Base-by-base conservation (phyloP, 2,113 vertebrate genomes). In the Vulpes lagopus region DNA sequence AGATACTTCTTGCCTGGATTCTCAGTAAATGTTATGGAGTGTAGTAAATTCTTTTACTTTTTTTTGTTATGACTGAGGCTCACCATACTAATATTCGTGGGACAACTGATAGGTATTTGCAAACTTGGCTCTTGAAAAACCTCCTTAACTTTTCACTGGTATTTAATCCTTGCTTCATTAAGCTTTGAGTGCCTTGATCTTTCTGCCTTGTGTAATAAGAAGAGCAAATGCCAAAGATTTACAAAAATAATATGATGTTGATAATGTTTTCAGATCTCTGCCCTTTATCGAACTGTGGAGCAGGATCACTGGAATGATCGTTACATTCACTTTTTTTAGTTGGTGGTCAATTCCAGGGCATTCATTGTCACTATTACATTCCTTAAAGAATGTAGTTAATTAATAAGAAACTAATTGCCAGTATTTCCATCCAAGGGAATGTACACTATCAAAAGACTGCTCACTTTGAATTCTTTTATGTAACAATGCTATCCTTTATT, bases 111-210 rank as follows among this genome's bases (percentile, higher is more conserved):
- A 88, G 51, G 30, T 93, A 96, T 85, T 96, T 73, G 53, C 35
- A 84, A 49, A 93, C 30, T 80, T 96, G 38, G 49, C 85, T 96
- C 96, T 96, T 69, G n/a, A 93, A 87, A 94, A 93, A 8, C 17
- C 27, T 64, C 10, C 15, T 92, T 91, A 87, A 83, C 79, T 97
- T 94, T 95, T 85, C 7, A 11, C 60, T 82, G 25, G 38, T 86
- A 55, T 97, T 97, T 95, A 89, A 89, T 93, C 27, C 62, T 95
- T 85, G 59, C 17, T 95, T 96, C 73, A 89, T 87, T 95, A 96
- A 78, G 27, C 23, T 95, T 64, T 86, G 38, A 94, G 79, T 78
- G 89, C 49, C 53, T 94, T 90, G 76, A 88, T 96, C 64, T 85
- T 81, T 91, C 53, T 97, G 87, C 43, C 59, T 82, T 53, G 30